Evolutionary conservation across 2,888 invertebrate species (phyloP).

Genomic region (Mayetiola destructor): DNA sequence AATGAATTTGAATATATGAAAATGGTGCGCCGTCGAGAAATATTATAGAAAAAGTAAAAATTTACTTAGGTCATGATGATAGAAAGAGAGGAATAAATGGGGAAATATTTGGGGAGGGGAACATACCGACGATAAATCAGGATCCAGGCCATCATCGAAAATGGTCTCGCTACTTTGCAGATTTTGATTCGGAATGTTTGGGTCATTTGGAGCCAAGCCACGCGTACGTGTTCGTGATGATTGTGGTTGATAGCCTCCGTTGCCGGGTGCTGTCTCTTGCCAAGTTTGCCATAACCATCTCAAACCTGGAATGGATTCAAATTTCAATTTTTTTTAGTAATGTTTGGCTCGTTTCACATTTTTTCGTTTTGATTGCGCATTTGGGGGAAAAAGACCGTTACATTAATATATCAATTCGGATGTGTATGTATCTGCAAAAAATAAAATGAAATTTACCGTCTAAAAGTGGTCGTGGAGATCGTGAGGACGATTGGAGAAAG

Average conservation of each 20-base stretch:
- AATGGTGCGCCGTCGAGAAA: not conserved
- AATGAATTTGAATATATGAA: not conserved
- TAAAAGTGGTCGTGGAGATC: not conserved
- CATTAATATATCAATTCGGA: too few relatives aligned
- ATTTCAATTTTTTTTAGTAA: too few relatives aligned
- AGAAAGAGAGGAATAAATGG: not conserved
- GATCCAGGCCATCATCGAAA: slow-evolving; percentile 21
- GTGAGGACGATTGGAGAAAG: not conserved
- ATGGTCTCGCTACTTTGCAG: not conserved
- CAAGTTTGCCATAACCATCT: slow-evolving; percentile 45
- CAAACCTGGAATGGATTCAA: too few relatives aligned
- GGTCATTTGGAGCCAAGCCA: slow-evolving; percentile 22
- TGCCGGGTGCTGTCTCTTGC: slow-evolving; percentile 39
- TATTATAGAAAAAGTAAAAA: not conserved
- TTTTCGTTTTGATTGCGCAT: too few relatives aligned
- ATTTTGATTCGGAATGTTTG: too few relatives aligned
- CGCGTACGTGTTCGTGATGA: slow-evolving; percentile 18
- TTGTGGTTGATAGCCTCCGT: slow-evolving; percentile 22
- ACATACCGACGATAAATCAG: slow-evolving; percentile 8
- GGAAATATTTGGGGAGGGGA: too few relatives aligned
- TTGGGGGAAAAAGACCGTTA: too few relatives aligned
- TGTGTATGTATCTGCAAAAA: too few relatives aligned
- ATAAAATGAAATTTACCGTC: too few relatives aligned
- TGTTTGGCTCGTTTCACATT: too few relatives aligned
- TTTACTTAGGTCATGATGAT: not conserved